Evolutionary conservation across 2,888 invertebrate species (phyloP).

Genomic region (Agrotis segetum): DNA sequence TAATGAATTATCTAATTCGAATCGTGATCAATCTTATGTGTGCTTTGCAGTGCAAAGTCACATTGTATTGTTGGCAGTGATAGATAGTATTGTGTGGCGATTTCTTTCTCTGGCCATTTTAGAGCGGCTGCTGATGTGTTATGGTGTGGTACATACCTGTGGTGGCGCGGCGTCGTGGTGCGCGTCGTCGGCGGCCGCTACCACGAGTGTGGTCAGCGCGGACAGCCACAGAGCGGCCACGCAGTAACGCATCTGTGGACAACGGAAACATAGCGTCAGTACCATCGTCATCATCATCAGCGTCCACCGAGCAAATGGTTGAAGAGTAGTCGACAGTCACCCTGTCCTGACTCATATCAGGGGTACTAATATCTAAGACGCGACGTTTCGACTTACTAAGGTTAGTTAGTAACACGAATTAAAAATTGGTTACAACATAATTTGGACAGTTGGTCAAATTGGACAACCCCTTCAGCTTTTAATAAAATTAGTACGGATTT

Average conservation of each 20-base stretch:
- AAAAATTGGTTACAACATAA: too few species aligned
- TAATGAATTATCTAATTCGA: neutral
- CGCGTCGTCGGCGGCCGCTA: conserved; percentile 78
- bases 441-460: too few species aligned
- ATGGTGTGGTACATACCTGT: conserved; percentile 70
- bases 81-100: neutral
- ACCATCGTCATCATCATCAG: neutral
- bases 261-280: conserved; percentile 21
- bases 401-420: too few species aligned
- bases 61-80: too few species aligned
- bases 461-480: too few species aligned
- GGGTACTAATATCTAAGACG: too few species aligned
- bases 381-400: too few species aligned
- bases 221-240: conserved; percentile 85
- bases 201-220: conserved; percentile 82
- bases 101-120: neutral
- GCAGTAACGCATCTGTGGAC: conserved; percentile 84
- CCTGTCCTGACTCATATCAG: too few species aligned
- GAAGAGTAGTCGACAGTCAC: too few species aligned
- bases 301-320: neutral
- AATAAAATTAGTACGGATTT: too few species aligned
- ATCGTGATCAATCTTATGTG: neutral
- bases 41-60: neutral
- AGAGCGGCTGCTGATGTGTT: too few species aligned
- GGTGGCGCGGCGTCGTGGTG: conserved; percentile 73